Percentiles rank a stretch among this genome's conserved stretches.
These are phyloP conservation scores for Pteruthius melanotis DNA, from an alignment of 2,113 vertebrate genomes.

Conservation along the genomic window DNA sequence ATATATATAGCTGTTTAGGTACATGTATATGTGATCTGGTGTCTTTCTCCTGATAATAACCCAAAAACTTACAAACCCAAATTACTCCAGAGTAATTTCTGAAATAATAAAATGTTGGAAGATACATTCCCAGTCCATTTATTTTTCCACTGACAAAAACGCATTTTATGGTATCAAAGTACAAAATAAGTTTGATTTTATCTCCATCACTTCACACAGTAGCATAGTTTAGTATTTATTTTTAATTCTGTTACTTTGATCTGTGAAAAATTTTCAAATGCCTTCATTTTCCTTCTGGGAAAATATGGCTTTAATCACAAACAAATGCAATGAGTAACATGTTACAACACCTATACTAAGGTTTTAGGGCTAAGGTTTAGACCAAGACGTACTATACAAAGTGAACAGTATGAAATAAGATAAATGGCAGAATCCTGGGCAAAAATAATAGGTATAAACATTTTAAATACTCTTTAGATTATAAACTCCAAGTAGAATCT, in stretches of 20 bases:
- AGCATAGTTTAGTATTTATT: not conserved
- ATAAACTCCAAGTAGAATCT: not conserved
- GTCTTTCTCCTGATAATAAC: not conserved
- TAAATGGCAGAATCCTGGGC: not conserved
- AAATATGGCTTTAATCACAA: not conserved
- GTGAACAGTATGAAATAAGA: not conserved
- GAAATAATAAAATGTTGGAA: not conserved
- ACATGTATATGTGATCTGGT: accelerated
- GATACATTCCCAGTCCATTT: not conserved
- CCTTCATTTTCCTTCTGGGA: not conserved
- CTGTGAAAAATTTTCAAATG: not conserved
- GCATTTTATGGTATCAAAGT: accelerated
- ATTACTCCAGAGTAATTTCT: not conserved
- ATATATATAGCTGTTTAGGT: not conserved
- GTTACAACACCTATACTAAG: not conserved
- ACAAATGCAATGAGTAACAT: not conserved
- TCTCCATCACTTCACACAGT: not conserved
- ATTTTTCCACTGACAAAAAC: not conserved
- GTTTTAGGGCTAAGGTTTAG: not conserved
- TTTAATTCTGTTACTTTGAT: not conserved
- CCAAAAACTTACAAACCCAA: not conserved
- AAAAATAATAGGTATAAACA: not conserved
- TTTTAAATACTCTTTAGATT: not conserved
- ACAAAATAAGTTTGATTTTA: not conserved
- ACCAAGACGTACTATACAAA: not conserved